Evolutionary conservation across 2,113 vertebrate genomes (phyloP).

Genomic region (Anthoscopus minutus): DNA sequence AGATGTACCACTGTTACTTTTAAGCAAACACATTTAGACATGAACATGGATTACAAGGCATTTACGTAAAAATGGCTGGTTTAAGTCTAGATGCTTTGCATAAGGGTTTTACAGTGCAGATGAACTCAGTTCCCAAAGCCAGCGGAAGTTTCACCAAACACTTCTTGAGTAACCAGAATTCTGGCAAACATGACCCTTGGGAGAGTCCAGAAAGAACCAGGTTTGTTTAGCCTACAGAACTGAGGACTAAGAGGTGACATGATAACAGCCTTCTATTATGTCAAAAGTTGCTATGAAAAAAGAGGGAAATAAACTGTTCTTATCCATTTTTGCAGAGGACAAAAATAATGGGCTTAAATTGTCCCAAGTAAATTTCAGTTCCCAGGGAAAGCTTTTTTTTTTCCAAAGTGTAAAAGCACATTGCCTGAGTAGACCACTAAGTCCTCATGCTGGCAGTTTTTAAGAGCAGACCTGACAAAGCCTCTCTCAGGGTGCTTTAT

Average conservation of each 20-base stretch:
- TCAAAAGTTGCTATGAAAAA: background rate
- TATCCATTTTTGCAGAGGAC: background rate
- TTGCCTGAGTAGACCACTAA: background rate
- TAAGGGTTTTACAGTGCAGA: background rate
- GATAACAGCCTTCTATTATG: background rate
- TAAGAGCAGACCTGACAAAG: background rate
- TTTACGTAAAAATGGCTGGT: background rate
- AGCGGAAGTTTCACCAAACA: background rate
- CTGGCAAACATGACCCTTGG: background rate
- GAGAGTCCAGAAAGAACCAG: background rate
- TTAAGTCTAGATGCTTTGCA: background rate
- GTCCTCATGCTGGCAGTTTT: background rate
- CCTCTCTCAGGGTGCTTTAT: background rate
- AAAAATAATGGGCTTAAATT: slow-evolving; percentile 19
- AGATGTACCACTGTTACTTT: background rate
- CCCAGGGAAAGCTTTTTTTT: background rate
- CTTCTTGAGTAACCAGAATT: background rate
- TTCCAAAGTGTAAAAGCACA: background rate
- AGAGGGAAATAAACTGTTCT: background rate
- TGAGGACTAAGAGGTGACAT: background rate
- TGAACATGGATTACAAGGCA: background rate
- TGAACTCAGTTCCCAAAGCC: background rate
- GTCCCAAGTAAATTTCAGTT: background rate
- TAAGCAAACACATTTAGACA: background rate
- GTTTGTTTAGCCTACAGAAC: background rate